These are phyloP conservation scores for Falco rusticolus DNA, from an alignment of 2,797 vertebrate species.

Conservation along the genomic window DNA sequence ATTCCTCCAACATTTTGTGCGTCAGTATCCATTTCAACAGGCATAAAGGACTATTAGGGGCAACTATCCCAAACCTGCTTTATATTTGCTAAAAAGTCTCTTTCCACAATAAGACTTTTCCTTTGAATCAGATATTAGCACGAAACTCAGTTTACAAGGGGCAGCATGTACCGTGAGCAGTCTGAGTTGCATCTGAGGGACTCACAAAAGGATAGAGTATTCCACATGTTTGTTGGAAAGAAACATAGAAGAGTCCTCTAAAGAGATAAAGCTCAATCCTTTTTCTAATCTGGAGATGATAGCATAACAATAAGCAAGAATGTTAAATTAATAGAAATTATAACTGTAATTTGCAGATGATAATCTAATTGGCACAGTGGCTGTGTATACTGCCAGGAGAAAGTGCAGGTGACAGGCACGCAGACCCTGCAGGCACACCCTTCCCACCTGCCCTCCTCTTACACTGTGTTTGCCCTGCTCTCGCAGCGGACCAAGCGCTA, in stretches of 20 bases:
- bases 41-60: neutral
- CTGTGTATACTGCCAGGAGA: neutral
- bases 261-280: neutral
- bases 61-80: neutral
- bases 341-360: neutral
- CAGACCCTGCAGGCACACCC: neutral
- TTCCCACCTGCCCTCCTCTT: too few relatives aligned
- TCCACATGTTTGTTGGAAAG: neutral
- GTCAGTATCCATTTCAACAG: neutral
- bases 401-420: neutral
- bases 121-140: neutral
- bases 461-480: fast-evolving
- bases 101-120: neutral
- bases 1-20: neutral
- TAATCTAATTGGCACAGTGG: neutral
- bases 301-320: neutral
- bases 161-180: neutral
- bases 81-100: neutral
- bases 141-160: neutral
- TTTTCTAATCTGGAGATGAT: neutral
- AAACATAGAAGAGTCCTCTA: neutral
- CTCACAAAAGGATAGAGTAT: neutral
- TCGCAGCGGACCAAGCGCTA: neutral
- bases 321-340: neutral
- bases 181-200: neutral